These are phyloP conservation scores for Centropyge bicolor DNA, from an alignment of 2,797 vertebrate genomes.

Conservation along the genomic window DNA sequence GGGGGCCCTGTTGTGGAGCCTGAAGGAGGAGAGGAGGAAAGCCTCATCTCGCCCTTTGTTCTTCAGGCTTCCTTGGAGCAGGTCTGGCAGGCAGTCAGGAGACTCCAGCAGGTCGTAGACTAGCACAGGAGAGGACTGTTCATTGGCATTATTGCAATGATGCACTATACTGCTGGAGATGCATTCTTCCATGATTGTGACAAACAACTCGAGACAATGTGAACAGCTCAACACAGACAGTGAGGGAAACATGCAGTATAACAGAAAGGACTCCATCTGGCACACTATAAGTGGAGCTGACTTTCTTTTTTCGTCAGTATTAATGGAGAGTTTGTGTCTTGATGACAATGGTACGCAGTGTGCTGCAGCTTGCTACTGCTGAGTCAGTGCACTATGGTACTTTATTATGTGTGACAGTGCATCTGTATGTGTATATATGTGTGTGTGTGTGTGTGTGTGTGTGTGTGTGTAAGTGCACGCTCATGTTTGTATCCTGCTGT, in stretches of 20 bases:
- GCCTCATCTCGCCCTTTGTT: constrained; percentile 89
- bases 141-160: too few species aligned
- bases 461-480: constrained; percentile 7
- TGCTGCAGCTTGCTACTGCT: constrained; percentile 31
- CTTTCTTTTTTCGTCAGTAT: constrained; percentile 12
- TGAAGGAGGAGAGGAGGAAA: constrained; percentile 92
- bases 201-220: constrained; percentile 1
- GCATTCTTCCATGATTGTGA: not conserved
- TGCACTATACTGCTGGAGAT: not conserved
- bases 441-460: constrained; percentile 16
- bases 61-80: constrained; percentile 89
- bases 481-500: constrained; percentile 62
- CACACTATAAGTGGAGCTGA: not conserved
- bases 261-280: constrained; percentile 20
- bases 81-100: constrained; percentile 88
- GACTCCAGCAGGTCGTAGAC: constrained; percentile 95
- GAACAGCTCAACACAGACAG: not conserved
- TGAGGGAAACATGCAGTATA: not conserved
- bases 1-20: constrained; percentile 85
- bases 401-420: constrained; percentile 67
- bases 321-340: constrained; percentile 22
- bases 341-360: not conserved
- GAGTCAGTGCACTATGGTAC: constrained; percentile 46
- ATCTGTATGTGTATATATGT: constrained; percentile 13
- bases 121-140: constrained; percentile 71